phyloP scores from a whole-genome alignment of 2,888 invertebrate species.

The Marasmarcha lunaedactyla region DNA sequence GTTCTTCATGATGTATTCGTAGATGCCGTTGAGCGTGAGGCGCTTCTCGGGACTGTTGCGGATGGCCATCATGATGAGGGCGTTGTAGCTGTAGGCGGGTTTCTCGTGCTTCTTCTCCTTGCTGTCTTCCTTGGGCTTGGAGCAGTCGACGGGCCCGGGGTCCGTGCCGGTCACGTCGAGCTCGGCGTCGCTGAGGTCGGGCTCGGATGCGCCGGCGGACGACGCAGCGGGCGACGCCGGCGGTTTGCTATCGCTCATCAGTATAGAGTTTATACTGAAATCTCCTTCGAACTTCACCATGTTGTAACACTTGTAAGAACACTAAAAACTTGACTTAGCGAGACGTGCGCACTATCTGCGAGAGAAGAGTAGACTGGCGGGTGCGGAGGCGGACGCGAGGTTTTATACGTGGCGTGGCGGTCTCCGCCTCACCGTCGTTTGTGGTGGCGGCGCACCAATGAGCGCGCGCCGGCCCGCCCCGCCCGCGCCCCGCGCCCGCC shows the following conservation, averaged over 20 bases:
- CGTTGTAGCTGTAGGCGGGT: slow-evolving; percentile 98
- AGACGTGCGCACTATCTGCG: slow-evolving; percentile 40
- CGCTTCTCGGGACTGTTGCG: slow-evolving; percentile 93
- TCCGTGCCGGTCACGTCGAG: slow-evolving; percentile 84
- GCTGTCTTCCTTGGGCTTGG: slow-evolving; percentile 57
- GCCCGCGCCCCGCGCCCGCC: slow-evolving; percentile 4
- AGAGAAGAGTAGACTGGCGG: slow-evolving; percentile 51
- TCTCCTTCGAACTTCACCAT: slow-evolving; percentile 75
- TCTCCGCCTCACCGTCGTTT: slow-evolving; percentile 40
- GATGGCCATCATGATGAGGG: slow-evolving; percentile 99
- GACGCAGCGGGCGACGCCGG: slow-evolving; percentile 52
- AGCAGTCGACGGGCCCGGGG: slow-evolving; percentile 78
- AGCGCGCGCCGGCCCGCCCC: slow-evolving; percentile 12
- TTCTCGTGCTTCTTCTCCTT: slow-evolving; percentile 84
- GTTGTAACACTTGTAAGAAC: slow-evolving; percentile 37
- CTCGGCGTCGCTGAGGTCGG: slow-evolving; percentile 74
- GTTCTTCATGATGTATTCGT: slow-evolving; percentile 98
- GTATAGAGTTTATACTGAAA: slow-evolving; percentile 84
- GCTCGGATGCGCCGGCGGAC: slow-evolving; percentile 46
- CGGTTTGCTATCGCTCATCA: slow-evolving; percentile 68
- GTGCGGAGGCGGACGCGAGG: slow-evolving; percentile 47
- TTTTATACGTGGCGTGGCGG: slow-evolving; percentile 35
- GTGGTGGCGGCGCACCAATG: slow-evolving; percentile 30
- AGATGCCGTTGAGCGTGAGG: slow-evolving; percentile 95
- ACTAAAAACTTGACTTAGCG: slow-evolving; percentile 20